Evolutionary conservation across 2,888 invertebrate genomes (phyloP).

Genomic region (Clistopyga incitator): DNA sequence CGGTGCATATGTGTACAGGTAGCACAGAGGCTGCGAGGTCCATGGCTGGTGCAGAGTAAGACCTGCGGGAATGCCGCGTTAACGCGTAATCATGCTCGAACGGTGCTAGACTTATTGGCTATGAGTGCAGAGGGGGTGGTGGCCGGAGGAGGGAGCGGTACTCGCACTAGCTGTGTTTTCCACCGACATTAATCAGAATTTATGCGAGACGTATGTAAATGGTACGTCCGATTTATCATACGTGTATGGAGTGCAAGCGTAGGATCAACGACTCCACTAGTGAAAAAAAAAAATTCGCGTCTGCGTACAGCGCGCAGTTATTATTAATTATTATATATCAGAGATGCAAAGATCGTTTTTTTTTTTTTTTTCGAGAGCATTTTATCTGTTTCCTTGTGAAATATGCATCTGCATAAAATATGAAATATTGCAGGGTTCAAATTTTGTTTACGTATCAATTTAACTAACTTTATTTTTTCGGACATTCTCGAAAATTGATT

Average conservation of each 20-base stretch:
- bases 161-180: constrained; percentile 37
- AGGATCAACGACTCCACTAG: constrained; percentile 30
- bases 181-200: constrained; percentile 62
- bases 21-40: background rate
- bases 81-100: constrained; percentile 56
- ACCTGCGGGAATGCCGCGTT: constrained; percentile 39
- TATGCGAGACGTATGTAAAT: constrained; percentile 52
- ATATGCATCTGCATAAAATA: too few relatives aligned
- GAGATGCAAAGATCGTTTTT: background rate
- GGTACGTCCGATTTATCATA: background rate
- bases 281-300: background rate
- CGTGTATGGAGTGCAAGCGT: background rate
- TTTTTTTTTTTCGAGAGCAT: too few relatives aligned
- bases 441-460: too few relatives aligned
- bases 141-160: background rate
- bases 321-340: constrained; percentile 1
- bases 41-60: background rate
- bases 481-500: too few relatives aligned
- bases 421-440: too few relatives aligned
- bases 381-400: too few relatives aligned
- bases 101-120: constrained; percentile 56
- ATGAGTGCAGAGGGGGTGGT: background rate
- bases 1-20: background rate
- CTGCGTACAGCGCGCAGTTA: background rate
- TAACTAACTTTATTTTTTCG: too few relatives aligned